Evolutionary conservation across 2,113 vertebrate species (phyloP).

Genomic region (Rynchops niger): DNA sequence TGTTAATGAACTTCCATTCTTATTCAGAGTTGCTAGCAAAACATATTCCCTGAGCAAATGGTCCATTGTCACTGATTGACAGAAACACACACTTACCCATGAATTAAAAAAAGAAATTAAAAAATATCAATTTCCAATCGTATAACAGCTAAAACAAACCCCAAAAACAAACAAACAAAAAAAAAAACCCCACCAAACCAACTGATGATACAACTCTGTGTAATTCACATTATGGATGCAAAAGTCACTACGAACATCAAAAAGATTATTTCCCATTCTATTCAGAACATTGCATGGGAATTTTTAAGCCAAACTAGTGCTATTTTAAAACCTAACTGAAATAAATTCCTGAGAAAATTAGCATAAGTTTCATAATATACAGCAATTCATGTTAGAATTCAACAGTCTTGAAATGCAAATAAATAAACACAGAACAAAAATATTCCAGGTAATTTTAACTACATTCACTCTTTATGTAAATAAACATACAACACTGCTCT

Average conservation of each 20-base stretch:
- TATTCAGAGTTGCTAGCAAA: background rate
- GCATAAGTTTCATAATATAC: background rate
- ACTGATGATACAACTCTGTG: background rate
- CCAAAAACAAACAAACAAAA: background rate
- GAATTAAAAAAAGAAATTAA: background rate
- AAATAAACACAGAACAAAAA: background rate
- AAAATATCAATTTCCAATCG: background rate
- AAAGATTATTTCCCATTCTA: background rate
- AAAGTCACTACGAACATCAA: background rate
- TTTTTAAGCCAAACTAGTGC: background rate
- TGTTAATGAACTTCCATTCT: slow-evolving; percentile 1
- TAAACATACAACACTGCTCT: background rate
- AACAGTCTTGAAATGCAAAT: background rate
- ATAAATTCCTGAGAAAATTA: background rate
- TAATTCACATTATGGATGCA: background rate
- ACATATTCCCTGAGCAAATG: background rate
- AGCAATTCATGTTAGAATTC: background rate
- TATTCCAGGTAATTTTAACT: background rate
- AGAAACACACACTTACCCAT: background rate
- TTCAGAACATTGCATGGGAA: background rate
- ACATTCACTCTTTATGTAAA: background rate
- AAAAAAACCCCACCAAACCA: background rate
- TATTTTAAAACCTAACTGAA: background rate
- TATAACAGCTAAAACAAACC: background rate
- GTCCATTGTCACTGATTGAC: background rate